Base-by-base conservation (phyloP, 1,140 invertebrate species). In the Heterodera schachtii region DNA sequence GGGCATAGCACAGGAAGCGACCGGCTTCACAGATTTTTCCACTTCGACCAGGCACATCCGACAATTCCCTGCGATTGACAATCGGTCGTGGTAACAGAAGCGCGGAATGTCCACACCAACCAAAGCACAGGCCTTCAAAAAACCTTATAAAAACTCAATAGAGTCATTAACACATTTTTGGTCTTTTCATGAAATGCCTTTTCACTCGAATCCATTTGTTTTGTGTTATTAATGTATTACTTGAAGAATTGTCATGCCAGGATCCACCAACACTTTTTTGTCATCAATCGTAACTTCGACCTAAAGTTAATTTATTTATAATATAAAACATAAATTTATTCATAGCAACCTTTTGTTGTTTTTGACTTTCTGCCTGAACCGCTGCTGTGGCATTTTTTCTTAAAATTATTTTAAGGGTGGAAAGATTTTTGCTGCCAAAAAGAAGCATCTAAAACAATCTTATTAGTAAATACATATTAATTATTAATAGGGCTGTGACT, bases 21-120 rank as follows among this genome's bases (percentile, higher is more conserved):
- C 95, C 7, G 97, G 98, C 93, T 95, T 95, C 3, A 94, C 91
- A 70, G 94, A 93, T 90, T 97, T 98, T 91, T 99, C 98, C 60
- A 99, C 96, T 92, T 99, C 98, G 1, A 99, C 98, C 6, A 99
- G 91, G 92, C 98, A 99, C 98, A 99, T 99, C 83, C 98, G 93
- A 89, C 95, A 97, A 91, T 99, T 99, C 41, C 98, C 98, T 87
- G 98, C 98, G 77, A 99, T 94, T 64, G 96, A 96, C 52, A 99
- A 92, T 75, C 98, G 92, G 90, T 99, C 98, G 92, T 99, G 98
- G 90, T 99, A 99, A 91, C 98, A 99, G 91, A 99, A 99, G 83
- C 97, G 91, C 13, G 98, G 98, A 87, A 99, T 99, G 92, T 99
- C 97, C 19, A 99, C 94, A 52, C 97, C 98, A 84, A 94, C 93